Evolutionary conservation across 2,797 vertebrate species (phyloP).

Genomic region (Nannoperca obscura): DNA sequence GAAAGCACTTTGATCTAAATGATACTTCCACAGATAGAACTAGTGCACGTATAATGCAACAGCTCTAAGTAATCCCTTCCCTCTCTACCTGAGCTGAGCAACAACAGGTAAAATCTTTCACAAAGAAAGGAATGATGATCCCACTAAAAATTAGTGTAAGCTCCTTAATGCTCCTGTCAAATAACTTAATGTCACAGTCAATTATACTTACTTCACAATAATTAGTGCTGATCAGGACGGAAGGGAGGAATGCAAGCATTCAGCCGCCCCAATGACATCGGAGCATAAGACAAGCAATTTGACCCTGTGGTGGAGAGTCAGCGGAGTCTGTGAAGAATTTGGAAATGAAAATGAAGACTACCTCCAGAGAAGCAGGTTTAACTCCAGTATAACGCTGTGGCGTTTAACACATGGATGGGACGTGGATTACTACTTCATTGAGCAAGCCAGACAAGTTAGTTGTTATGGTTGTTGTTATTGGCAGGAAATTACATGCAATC

Average conservation of each 20-base stretch:
- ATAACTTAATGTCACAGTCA: slow-evolving; percentile 45
- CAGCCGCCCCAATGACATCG: too few relatives aligned
- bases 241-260: slow-evolving; percentile 8
- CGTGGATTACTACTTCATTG: not conserved
- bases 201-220: slow-evolving; percentile 47
- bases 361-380: not conserved
- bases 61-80: not conserved
- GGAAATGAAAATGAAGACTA: not conserved
- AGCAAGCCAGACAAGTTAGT: not conserved
- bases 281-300: slow-evolving; percentile 1
- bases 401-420: not conserved
- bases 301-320: not conserved
- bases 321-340: not conserved
- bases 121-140: slow-evolving; percentile 21
- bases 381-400: not conserved
- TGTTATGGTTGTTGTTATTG: not conserved
- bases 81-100: slow-evolving; percentile 1
- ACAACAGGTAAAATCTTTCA: slow-evolving; percentile 10
- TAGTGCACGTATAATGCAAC: not conserved
- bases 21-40: not conserved
- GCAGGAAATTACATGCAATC: not conserved
- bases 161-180: slow-evolving; percentile 36
- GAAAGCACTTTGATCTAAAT: slow-evolving; percentile 3
- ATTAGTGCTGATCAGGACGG: slow-evolving; percentile 42
- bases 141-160: slow-evolving; percentile 40